Percentiles rank a stretch among this genome's conserved stretches.
phyloP scores from a whole-genome alignment of 1,140 invertebrate species.

The Saccostrea cuccullata region DNA sequence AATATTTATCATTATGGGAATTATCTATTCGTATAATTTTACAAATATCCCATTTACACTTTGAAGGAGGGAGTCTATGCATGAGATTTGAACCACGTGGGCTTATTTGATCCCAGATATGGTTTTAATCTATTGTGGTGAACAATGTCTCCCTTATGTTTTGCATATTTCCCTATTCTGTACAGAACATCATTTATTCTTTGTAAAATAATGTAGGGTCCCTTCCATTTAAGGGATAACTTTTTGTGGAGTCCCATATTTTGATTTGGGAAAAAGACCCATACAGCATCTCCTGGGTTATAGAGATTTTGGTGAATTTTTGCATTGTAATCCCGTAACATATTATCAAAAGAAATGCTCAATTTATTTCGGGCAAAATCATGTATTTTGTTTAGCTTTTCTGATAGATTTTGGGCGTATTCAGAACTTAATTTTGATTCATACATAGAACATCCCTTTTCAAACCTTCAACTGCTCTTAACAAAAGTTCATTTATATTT shows the following conservation, averaged over 20 bases:
- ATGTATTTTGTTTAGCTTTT: constrained; percentile 19
- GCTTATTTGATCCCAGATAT: constrained; percentile 20
- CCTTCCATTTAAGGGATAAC: background rate
- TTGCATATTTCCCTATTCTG: background rate
- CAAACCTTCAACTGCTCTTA: no score
- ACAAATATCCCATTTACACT: background rate
- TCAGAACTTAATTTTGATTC: constrained; percentile 16
- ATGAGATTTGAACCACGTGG: background rate
- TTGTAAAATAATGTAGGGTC: constrained; percentile 11
- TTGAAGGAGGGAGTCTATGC: background rate
- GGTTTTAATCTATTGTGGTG: constrained; percentile 37
- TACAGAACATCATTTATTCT: background rate
- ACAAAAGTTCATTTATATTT: no score
- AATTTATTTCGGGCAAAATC: constrained; percentile 23
- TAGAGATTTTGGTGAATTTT: no score
- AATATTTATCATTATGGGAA: no score
- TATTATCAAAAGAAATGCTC: background rate
- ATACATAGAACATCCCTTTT: no score
- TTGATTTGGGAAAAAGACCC: no score
- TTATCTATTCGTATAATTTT: background rate
- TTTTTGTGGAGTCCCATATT: background rate
- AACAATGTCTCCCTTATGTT: background rate
- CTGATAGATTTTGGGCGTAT: background rate
- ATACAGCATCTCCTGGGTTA: no score
- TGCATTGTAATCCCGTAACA: constrained; percentile 28